Evolutionary conservation across 2,888 invertebrate genomes (phyloP), one percentile per base, ranked within the genome.

Genomic region (Trachelus troglodyta): DNA sequence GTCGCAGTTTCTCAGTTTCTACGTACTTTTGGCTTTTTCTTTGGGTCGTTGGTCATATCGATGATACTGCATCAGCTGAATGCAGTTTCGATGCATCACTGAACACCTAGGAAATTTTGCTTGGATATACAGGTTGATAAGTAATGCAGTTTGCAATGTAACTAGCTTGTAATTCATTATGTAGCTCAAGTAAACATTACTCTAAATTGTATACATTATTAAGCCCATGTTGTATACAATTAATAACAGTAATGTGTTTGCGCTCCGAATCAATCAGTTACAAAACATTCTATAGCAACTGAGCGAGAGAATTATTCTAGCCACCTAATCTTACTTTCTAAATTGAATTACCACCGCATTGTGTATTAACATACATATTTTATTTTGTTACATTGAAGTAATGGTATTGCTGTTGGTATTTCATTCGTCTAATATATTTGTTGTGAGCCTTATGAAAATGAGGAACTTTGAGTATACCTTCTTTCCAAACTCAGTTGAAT

Each of bases 391-490:
- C 2, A 23, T 56, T 9, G 2, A 6, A 56, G 6, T 56, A 56
- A 56, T 23, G 56, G 23, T 2, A 56, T 23, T 23, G 23, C 9
- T 56, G 9, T 56, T 23, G 40, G 23, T 56, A 56, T 56, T 56
- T 56, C 23, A 56, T 56, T 56, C 23, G 6, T 9, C 56, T 9
- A 56, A 56, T 23, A 23, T 56, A 56, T 9, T 56, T 23, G 6
- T 56, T 56, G 23, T 1, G 56, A 56, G 56, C 56, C 23, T 56
- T 23, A 56, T 23, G 56, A 30, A 74, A 34, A 74, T 77, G 37
- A 69, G 75, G 77, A 76, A 75, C 69, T 77, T 82, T 83, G 80
- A 56, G 80, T 84, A 77, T 76, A 78, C 56, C 76, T 81, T 77
- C 75, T 77, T 78, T 83, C 76, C 75, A 77, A 76, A 78, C 69